Conservation (phyloP, 2,888 invertebrate species). For the Spicauda simplicius region DNA sequence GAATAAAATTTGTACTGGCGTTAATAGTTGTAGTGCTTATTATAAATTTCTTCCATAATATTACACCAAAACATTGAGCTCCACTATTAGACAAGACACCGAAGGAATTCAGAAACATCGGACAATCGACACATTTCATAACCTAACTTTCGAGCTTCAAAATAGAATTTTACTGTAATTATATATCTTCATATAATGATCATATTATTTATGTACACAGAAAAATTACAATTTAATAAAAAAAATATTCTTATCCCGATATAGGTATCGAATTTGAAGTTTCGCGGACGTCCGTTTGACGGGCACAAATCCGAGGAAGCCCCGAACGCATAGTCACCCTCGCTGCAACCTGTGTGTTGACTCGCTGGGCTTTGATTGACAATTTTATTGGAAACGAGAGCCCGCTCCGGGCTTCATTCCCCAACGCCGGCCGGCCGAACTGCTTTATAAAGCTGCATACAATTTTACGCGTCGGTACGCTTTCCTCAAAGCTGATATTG, state of each 20-base stretch:
- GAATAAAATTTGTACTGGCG: too few species aligned
- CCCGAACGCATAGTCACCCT: background rate
- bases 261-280: background rate
- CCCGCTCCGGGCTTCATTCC: slow-evolving; percentile 30
- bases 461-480: slow-evolving; percentile 36
- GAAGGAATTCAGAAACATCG: too few species aligned
- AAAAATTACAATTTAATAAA: too few species aligned
- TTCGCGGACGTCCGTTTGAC: background rate
- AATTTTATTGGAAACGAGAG: slow-evolving; percentile 41
- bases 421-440: slow-evolving; percentile 29
- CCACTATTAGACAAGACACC: too few species aligned
- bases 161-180: too few species aligned
- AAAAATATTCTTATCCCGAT: background rate
- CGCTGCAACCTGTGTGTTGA: slow-evolving; percentile 36
- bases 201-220: too few species aligned
- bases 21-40: too few species aligned
- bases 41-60: too few species aligned
- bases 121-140: too few species aligned
- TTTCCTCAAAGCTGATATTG: slow-evolving; percentile 37
- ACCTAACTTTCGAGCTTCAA: too few species aligned
- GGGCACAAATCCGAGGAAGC: background rate
- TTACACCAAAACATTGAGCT: too few species aligned
- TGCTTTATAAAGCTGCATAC: slow-evolving; percentile 36
- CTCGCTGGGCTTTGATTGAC: slow-evolving; percentile 40
- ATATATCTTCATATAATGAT: too few species aligned